Base-by-base conservation (phyloP, 2,797 vertebrate genomes). In the Melanotaenia parkinsoni region DNA sequence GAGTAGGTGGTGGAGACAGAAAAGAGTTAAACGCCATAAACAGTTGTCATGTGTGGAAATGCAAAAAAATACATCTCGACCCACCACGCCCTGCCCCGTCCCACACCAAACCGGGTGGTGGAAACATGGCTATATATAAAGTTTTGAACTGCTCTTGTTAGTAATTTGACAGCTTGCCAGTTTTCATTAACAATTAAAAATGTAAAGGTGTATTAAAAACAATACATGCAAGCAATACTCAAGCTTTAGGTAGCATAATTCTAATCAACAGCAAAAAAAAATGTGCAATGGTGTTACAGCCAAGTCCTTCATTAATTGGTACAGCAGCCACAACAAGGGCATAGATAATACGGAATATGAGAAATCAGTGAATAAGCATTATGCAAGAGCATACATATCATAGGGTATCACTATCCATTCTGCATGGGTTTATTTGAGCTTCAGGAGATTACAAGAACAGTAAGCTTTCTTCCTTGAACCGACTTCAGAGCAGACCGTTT, bases 401-500 rank as follows among this genome's bases (percentile, higher is more conserved):
- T 33, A 85, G 75, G 6, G 32, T 59, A 67, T 72, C 53, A 66
- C 83, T 85, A 59, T 72, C 79, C 59, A 32, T 67, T 67, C 56
- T 79, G 58, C 56, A 76, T 73, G 43, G 45, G 63, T 53, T 80
- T 70, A 72, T 82, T 74, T 67, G 81, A 80, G 79, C 70, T 56
- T 70, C 62, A 54, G 38, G 45, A 84, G 66, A 83, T 89, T 76
- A 82, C 82, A 73, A 63, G 77, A 77, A 81, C 82, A 77, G 62
- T 30, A 43, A 74, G 79, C 73, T 74, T 82, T 80, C 71, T 88
- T 77, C 67, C 81, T 81, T 86, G 88, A 92, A 85, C 82, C 54
- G 45, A 89, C 88, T 89, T 91, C 87, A 91, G 82, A 90, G 86
- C 86, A 80, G 72, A 72, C 75, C 63, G 86, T 87, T 92, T 91